These are phyloP conservation scores for Drosophila orena DNA, from an alignment of 1,140 invertebrate species.

Conservation along the genomic window DNA sequence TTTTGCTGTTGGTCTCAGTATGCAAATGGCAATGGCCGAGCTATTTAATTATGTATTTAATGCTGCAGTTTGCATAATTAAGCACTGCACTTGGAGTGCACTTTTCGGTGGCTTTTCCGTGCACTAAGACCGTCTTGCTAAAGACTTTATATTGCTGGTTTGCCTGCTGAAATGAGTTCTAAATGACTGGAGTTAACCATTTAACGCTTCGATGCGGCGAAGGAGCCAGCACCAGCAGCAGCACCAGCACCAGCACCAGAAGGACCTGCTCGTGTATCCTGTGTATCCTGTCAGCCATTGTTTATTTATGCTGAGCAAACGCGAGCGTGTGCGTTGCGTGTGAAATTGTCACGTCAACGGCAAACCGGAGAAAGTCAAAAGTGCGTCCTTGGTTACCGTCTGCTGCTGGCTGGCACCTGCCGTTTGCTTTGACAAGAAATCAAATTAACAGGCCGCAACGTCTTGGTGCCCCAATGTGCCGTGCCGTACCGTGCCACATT, in stretches of 20 bases:
- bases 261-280: conserved; percentile 17
- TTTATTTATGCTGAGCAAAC: conserved; percentile 63
- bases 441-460: conserved; percentile 72
- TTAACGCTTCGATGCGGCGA: conserved; percentile 63
- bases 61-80: conserved; percentile 61
- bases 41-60: conserved; percentile 62
- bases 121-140: conserved; percentile 18
- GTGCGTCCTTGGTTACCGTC: conserved; percentile 52
- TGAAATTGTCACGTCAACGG: conserved; percentile 79
- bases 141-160: conserved; percentile 15
- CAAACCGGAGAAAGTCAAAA: conserved; percentile 67
- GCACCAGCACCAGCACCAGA: too few species aligned
- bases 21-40: conserved; percentile 48
- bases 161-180: conserved; percentile 23
- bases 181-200: conserved; percentile 44
- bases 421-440: conserved; percentile 73
- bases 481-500: neutral
- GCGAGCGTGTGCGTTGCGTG: conserved; percentile 54
- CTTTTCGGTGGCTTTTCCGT: neutral
- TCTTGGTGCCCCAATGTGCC: conserved; percentile 26
- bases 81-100: conserved; percentile 23
- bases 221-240: too few species aligned
- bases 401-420: conserved; percentile 24
- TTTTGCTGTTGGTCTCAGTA: neutral
- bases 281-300: conserved; percentile 44